Evolutionary conservation across 2,888 invertebrate genomes (phyloP), one percentile per base, ranked within the genome.

Genomic region (Pseudococcus longispinus): DNA sequence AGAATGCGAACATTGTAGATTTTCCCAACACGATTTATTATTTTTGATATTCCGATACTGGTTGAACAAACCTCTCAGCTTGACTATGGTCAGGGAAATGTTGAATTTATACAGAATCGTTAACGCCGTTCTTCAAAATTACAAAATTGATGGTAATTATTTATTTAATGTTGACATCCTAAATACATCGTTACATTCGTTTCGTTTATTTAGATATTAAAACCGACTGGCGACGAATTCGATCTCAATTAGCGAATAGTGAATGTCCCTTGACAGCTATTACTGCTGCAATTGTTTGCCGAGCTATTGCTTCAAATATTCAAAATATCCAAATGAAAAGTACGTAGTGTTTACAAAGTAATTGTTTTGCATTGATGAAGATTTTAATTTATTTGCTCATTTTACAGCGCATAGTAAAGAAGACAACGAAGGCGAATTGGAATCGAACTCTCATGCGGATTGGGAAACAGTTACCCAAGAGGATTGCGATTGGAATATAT

Each of bases 231-330:
- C 70, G 87, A 80, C 85, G 32, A 77, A 86, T 74, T n/a, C 87
- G 88, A 74, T 55, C 77, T 82, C 88, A 88, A 42, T 87, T 88
- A 55, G 88, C 88, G 23, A 87, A 88, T 37, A 87, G 88, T 84
- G 87, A 0, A 94, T 95, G 90, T 86, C 95, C 96, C 11, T 93
- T 96, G 89, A 93, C 94, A 88, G 95, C 96, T 1, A 93, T 96
- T 90, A 94, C 96, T 85, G 95, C 96, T 18, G 96, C 97, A 0
- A 93, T 97, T 90, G 93, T 96, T 29, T 96, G 96, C 90, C 94
- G 96, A 90, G 94, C 94, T 20, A 95, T 96, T 4, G 94, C 94
- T 37, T 84, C 87, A 26, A 84, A 84, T 65, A 88, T 44, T 80
- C 87, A 87, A 55, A 77, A 84, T 83, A 84, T 23, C 20, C 60